These are phyloP conservation scores for Drosophila hamatofila DNA, from an alignment of 2,888 invertebrate species.

Conservation along the genomic window DNA sequence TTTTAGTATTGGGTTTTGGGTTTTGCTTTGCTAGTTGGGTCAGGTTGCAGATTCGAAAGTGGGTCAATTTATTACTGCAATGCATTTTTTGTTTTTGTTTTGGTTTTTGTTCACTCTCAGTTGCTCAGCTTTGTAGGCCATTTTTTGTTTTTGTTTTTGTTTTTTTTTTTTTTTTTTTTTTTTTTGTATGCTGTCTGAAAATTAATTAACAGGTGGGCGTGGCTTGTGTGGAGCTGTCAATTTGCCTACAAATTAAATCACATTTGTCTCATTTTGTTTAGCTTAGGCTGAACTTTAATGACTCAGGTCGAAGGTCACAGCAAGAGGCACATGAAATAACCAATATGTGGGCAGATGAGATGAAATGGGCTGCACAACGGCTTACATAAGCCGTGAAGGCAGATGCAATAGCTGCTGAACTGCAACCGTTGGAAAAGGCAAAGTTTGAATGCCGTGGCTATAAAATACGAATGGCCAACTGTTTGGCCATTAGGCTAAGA, in stretches of 20 bases:
- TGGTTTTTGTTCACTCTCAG: constrained; percentile 11
- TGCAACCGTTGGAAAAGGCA: constrained; percentile 26
- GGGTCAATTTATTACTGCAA: constrained; percentile 80
- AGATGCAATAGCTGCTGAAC: neutral
- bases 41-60: constrained; percentile 82
- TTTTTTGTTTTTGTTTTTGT: neutral
- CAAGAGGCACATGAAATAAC: neutral
- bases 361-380: constrained; percentile 23
- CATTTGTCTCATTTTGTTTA: constrained; percentile 23
- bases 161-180: neutral
- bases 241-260: constrained; percentile 55
- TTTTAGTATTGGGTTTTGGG: constrained; percentile 48
- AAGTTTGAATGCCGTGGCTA: constrained; percentile 48
- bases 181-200: constrained; percentile 29
- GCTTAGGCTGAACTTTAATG: constrained; percentile 3
- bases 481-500: constrained; percentile 69
- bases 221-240: constrained; percentile 41
- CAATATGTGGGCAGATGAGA: constrained; percentile 55
- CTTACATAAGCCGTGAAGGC: constrained; percentile 58
- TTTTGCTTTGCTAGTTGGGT: constrained; percentile 75
- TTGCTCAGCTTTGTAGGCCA: constrained; percentile 41
- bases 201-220: constrained; percentile 75
- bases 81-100: constrained; percentile 55
- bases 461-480: constrained; percentile 53
- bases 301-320: constrained; percentile 59